Evolutionary conservation across 2,888 invertebrate genomes (phyloP).

Genomic region (Drosophila leonis): DNA sequence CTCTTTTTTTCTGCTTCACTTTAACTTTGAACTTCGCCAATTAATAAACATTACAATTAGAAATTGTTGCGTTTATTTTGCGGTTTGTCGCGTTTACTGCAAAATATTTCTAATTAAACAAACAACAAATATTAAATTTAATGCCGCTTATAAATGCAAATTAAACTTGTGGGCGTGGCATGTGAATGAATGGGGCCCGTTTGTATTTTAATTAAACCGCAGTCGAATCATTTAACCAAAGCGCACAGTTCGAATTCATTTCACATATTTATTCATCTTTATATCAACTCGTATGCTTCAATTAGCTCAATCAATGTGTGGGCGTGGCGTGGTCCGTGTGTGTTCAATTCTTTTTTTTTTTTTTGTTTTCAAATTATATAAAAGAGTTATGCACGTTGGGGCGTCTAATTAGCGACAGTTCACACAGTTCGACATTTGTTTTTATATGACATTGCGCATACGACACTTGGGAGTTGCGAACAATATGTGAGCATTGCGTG

Average conservation of each 20-base stretch:
- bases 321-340: conserved; percentile 13
- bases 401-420: conserved; percentile 67
- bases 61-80: conserved; percentile 60
- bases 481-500: conserved; percentile 22
- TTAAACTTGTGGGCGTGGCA: conserved; percentile 31
- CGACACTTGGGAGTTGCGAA: conserved; percentile 46
- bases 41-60: conserved; percentile 62
- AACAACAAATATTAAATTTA: conserved; percentile 24
- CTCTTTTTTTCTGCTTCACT: neutral
- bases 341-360: conserved; percentile 20
- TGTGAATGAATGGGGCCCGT: conserved; percentile 3
- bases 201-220: conserved; percentile 64
- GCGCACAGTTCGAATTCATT: conserved; percentile 2
- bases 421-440: conserved; percentile 14
- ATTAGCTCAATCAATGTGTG: conserved; percentile 47
- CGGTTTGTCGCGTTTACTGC: conserved; percentile 42
- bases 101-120: conserved; percentile 64
- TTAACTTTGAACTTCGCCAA: conserved; percentile 21
- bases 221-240: conserved; percentile 38
- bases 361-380: conserved; percentile 1
- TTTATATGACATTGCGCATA: conserved; percentile 50
- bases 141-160: conserved; percentile 46
- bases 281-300: conserved; percentile 40
- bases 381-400: conserved; percentile 39
- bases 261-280: conserved; percentile 13